These are phyloP conservation scores for Acleris literana DNA, from an alignment of 2,888 invertebrate species.

Conservation along the genomic window DNA sequence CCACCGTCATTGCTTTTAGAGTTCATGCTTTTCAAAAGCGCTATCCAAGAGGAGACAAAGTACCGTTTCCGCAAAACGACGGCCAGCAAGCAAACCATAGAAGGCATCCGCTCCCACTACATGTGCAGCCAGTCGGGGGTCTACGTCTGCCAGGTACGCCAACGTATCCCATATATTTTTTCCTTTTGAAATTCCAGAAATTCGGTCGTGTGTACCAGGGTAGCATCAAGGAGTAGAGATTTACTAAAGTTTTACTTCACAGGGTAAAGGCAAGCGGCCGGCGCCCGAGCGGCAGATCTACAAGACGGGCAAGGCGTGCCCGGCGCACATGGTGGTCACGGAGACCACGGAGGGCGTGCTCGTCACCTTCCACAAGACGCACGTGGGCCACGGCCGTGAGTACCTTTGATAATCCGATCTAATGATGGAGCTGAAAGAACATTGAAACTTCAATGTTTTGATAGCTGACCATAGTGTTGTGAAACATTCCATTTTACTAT, in stretches of 20 bases:
- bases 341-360: slow-evolving; percentile 71
- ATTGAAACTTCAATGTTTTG: no score
- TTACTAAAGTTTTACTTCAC: not conserved
- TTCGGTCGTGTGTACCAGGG: no score
- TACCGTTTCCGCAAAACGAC: slow-evolving; percentile 75
- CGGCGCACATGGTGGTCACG: slow-evolving; percentile 77
- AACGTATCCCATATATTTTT: no score
- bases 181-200: no score
- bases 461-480: no score
- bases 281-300: slow-evolving; percentile 77
- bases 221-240: no score
- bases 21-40: slow-evolving; percentile 74
- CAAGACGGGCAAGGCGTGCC: slow-evolving; percentile 78
- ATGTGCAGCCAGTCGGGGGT: slow-evolving; percentile 79
- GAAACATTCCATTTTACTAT: no score
- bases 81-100: slow-evolving; percentile 76
- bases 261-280: slow-evolving; percentile 77
- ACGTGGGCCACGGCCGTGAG: slow-evolving; percentile 76
- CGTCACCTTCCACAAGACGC: slow-evolving; percentile 76
- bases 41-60: slow-evolving; percentile 74
- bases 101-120: slow-evolving; percentile 73
- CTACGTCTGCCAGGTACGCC: slow-evolving; percentile 69
- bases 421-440: no score
- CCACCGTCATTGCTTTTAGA: slow-evolving; percentile 49
- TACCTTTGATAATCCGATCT: no score